Evolutionary conservation across 1,140 invertebrate species (phyloP).

Genomic region (Sogatella furcifera): DNA sequence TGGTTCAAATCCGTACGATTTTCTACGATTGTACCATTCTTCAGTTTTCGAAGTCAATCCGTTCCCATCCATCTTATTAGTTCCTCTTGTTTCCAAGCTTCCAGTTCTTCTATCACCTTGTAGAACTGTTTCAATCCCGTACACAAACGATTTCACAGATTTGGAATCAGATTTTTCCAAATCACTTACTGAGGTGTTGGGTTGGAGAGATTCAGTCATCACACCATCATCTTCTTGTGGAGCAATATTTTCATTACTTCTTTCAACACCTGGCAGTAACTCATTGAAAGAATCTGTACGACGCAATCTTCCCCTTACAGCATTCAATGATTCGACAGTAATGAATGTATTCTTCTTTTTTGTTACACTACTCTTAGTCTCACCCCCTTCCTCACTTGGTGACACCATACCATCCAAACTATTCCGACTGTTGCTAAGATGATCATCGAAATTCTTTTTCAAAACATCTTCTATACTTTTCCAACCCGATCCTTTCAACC

Average conservation of each 20-base stretch:
- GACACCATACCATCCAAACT: background rate
- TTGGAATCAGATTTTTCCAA: slow-evolving; percentile 16
- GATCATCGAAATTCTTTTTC: background rate
- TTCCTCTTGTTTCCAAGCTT: slow-evolving; percentile 41
- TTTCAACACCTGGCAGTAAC: no score
- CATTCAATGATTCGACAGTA: slow-evolving; percentile 44
- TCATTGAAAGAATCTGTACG: slow-evolving; percentile 10
- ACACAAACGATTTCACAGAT: slow-evolving; percentile 33
- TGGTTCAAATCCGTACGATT: slow-evolving; percentile 63
- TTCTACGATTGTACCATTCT: slow-evolving; percentile 55
- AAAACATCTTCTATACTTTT: slow-evolving; percentile 12
- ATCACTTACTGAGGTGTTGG: slow-evolving; percentile 2
- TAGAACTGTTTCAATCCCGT: slow-evolving; percentile 32
- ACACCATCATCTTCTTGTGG: slow-evolving; percentile 35
- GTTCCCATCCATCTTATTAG: slow-evolving; percentile 31
- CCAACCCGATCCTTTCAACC: slow-evolving; percentile 8
- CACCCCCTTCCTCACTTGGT: background rate
- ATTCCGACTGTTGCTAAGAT: background rate
- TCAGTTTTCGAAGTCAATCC: slow-evolving; percentile 32
- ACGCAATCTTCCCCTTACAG: slow-evolving; percentile 41
- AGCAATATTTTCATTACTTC: background rate
- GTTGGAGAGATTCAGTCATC: slow-evolving; percentile 28
- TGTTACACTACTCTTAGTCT: background rate
- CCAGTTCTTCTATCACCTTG: slow-evolving; percentile 43
- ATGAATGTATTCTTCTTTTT: slow-evolving; percentile 35